phyloP scores from a whole-genome alignment of 2,888 invertebrate genomes.

The Xanthia togata region DNA sequence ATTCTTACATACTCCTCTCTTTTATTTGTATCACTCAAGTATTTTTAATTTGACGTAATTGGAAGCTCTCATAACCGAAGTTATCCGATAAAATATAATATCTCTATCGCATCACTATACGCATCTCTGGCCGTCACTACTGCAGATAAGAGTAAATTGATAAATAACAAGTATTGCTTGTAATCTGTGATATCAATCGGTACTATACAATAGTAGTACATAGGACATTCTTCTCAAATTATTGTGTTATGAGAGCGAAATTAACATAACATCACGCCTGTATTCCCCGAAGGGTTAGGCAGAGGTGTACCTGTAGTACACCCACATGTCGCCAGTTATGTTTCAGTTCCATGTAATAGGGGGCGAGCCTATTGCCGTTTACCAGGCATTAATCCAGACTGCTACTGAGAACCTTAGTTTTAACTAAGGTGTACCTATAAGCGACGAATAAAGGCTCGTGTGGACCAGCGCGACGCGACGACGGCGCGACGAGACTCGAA shows the following conservation, averaged over 20 bases:
- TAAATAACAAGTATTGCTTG: slow-evolving; percentile 6
- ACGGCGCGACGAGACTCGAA: too few species aligned
- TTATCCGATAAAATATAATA: background rate
- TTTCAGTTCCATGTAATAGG: background rate
- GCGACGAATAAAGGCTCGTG: too few species aligned
- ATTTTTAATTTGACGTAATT: background rate
- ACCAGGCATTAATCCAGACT: too few species aligned
- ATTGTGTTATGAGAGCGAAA: background rate
- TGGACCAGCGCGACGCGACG: too few species aligned
- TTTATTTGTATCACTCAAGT: too few species aligned
- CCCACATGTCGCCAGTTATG: too few species aligned
- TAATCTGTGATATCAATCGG: slow-evolving; percentile 9
- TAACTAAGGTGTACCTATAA: too few species aligned
- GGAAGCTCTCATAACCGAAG: background rate
- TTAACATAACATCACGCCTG: too few species aligned
- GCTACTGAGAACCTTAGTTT: too few species aligned
- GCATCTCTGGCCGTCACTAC: background rate
- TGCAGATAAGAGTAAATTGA: slow-evolving; percentile 11
- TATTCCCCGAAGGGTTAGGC: too few species aligned
- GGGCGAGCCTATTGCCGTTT: too few species aligned
- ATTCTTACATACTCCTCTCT: background rate
- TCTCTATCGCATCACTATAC: slow-evolving; percentile 21
- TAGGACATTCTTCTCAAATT: background rate
- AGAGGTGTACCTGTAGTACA: background rate
- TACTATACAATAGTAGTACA: background rate